Conservation (phyloP, 2,113 vertebrate species). For the Phainopepla nitens region DNA sequence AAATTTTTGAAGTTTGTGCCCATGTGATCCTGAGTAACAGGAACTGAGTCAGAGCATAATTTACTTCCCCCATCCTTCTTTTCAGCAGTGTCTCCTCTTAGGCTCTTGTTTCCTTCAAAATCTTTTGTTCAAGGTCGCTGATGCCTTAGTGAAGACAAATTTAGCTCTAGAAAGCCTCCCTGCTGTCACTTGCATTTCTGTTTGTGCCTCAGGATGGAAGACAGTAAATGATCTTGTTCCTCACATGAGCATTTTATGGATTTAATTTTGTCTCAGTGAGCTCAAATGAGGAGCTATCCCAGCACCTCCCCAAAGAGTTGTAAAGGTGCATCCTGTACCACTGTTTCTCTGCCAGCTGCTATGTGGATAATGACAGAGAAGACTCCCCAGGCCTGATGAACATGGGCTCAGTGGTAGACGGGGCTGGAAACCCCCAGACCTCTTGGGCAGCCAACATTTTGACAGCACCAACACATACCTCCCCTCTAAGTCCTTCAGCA, state of each 20-base stretch:
- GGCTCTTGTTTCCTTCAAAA: neutral
- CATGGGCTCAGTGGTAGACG: rapidly evolving
- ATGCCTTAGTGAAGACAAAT: neutral
- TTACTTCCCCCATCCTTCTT: neutral
- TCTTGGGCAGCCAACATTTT: neutral
- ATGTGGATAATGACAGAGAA: neutral
- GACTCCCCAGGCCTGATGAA: rapidly evolving
- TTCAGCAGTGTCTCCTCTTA: neutral
- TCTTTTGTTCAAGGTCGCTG: neutral
- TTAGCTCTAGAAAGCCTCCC: neutral
- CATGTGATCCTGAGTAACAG: neutral
- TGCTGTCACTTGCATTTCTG: neutral
- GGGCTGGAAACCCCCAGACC: neutral
- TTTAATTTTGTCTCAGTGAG: neutral
- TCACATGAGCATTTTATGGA: neutral
- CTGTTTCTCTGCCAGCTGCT: neutral
- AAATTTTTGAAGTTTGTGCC: neutral
- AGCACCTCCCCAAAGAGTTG: neutral
- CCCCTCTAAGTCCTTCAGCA: rapidly evolving
- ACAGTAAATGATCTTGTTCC: rapidly evolving
- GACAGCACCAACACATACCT: rapidly evolving
- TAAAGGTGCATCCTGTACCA: neutral
- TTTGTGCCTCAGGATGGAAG: neutral
- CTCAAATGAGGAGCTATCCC: neutral
- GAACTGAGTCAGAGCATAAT: neutral